Percentiles rank a stretch among this genome's conserved stretches.
phyloP scores from a whole-genome alignment of 2,888 invertebrate genomes.

The Tetranychus piercei region DNA sequence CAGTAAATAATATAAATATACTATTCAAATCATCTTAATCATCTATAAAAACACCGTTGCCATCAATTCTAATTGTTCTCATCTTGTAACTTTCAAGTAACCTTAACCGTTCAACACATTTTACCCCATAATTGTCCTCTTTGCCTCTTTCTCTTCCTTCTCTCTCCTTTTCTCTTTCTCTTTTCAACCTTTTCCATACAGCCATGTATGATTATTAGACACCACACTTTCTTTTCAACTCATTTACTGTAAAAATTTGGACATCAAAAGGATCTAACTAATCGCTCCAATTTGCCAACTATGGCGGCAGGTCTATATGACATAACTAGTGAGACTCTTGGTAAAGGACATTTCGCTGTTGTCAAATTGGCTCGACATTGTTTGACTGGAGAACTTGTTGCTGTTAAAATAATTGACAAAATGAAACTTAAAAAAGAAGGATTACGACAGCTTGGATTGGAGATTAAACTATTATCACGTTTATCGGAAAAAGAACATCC shows the following conservation, averaged over 20 bases:
- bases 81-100: not conserved
- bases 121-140: not conserved
- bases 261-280: not conserved
- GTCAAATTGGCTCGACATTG: constrained; percentile 95
- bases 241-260: no score
- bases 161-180: constrained; percentile 8
- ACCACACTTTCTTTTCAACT: no score
- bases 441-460: constrained; percentile 66
- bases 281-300: not conserved
- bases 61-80: not conserved
- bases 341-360: constrained; percentile 94
- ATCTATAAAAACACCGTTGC: no score
- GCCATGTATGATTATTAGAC: no score
- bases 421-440: constrained; percentile 89
- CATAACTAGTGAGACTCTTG: constrained; percentile 78
- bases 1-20: no score
- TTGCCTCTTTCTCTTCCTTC: not conserved
- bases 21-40: no score
- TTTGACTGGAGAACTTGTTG: constrained; percentile 51
- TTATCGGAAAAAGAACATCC: constrained; percentile 54
- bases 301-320: constrained; percentile 72
- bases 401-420: constrained; percentile 73
- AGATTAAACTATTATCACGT: constrained; percentile 57
- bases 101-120: not conserved
- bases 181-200: not conserved